These are phyloP conservation scores for Enteromius thamalakanensis DNA, from an alignment of 2,797 vertebrate genomes.

Conservation along the genomic window DNA sequence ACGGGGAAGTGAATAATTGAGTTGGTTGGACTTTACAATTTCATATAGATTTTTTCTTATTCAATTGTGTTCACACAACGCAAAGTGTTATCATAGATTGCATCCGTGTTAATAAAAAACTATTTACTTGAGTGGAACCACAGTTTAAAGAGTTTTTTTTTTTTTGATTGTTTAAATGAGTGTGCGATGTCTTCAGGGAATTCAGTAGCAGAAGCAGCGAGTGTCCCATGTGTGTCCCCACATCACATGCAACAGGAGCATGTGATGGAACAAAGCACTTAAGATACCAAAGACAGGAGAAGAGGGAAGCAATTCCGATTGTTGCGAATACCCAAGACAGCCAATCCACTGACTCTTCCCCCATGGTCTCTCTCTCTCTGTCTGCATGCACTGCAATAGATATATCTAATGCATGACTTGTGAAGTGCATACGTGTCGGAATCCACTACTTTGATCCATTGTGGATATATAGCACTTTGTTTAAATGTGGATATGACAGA, in stretches of 20 bases:
- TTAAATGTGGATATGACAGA: conserved; percentile 50
- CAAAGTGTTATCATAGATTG: not conserved
- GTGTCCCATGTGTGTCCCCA: conserved; percentile 11
- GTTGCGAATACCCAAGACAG: conserved; percentile 30
- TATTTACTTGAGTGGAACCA: too few relatives aligned
- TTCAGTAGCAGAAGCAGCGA: conserved; percentile 3
- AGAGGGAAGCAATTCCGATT: conserved; percentile 38
- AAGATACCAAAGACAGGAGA: conserved; percentile 53
- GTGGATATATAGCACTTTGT: conserved; percentile 43
- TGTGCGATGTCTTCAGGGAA: not conserved
- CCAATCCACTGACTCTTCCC: not conserved
- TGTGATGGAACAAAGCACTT: conserved; percentile 57
- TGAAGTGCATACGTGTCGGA: conserved; percentile 42
- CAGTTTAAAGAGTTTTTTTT: too few relatives aligned
- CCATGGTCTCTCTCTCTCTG: not conserved
- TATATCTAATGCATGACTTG: conserved; percentile 37
- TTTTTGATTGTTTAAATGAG: not conserved
- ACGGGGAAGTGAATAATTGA: too few relatives aligned
- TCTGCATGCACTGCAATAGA: not conserved
- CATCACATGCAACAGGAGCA: conserved; percentile 36
- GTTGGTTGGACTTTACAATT: too few relatives aligned
- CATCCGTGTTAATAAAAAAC: too few relatives aligned
- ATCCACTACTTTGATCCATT: conserved; percentile 45
- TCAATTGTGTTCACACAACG: not conserved
- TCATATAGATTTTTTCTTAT: not conserved